Evolutionary conservation across 2,113 vertebrate genomes (phyloP).

Genomic region (Zapornia atra): DNA sequence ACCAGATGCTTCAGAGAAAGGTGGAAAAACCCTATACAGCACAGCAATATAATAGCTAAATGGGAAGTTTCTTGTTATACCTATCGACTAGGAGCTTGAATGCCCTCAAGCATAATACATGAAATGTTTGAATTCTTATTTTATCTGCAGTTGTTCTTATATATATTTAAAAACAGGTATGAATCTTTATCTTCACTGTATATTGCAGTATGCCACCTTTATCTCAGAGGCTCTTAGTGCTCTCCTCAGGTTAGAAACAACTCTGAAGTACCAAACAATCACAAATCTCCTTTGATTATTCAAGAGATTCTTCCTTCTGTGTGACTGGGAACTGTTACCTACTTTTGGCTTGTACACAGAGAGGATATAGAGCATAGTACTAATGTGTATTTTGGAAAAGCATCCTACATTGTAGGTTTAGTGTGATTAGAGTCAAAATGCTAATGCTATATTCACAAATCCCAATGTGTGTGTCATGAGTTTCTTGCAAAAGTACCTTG

Average conservation of each 20-base stretch:
- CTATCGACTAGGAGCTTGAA: constrained; percentile 5
- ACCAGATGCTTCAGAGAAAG: constrained; percentile 5
- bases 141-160: not conserved
- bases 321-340: not conserved
- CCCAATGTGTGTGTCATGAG: not conserved
- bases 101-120: constrained; percentile 4
- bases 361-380: not conserved
- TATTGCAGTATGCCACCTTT: not conserved
- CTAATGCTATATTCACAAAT: not conserved
- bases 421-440: not conserved
- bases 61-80: not conserved
- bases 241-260: not conserved
- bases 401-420: not conserved
- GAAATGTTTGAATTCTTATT: constrained; percentile 8
- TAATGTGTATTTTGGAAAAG: not conserved
- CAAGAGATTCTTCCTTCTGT: not conserved
- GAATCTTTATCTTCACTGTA: not conserved
- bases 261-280: not conserved
- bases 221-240: not conserved
- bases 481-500: not conserved
- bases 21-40: not conserved
- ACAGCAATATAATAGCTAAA: constrained; percentile 47
- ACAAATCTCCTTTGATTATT: not conserved
- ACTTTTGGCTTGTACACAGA: not conserved
- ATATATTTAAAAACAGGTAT: constrained; percentile 13